Base-by-base conservation (phyloP, 2,888 invertebrate species). In the Andrena camellia region DNA sequence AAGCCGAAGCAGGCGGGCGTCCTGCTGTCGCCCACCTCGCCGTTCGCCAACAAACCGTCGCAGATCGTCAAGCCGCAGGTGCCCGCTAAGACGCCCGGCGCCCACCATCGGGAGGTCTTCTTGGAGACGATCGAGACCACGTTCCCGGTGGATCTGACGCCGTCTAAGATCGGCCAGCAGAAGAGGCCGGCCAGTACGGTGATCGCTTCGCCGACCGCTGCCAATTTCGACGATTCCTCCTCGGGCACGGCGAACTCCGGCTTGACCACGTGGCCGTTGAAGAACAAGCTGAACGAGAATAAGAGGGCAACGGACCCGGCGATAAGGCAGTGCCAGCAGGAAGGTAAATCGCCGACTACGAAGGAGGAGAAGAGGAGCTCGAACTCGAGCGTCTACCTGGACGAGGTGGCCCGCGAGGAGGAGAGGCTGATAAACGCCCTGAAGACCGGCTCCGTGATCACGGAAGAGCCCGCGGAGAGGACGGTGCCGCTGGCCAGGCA, bases 391-490 rank as follows among this genome's bases (percentile, higher is more conserved):
- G 82, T 89, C 42, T 95, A 95, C 81, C 94, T 96, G 75, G 95
- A 96, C 85, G 97, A 97, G 93, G 97, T 97, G 6, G 97, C 97
- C n/a, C 95, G 97, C 35, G 97, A 97, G 92, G 97, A 97, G 92
- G 97, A 97, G 93, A 95, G 97, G 70, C 95, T 97, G 83, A 96
- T 97, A 88, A 96, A 97, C 90, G 97, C 97, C 10, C 94, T 97
- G 81, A 97, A 97, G 90, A 97, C 97, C 33, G 97, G 97, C 17
- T 95, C 95, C 35, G 94, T 96, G 4, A 95, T 96, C 62, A 95
- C 94, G 78, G 96, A 96, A 83, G 95, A 95, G 75, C 92, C 94
- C 0, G 69, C 81, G 17, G 86, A 85, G 48, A 74, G 68, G 23
- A 66, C 85, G 0, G 64, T 70, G 20, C 71, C 71, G n/a, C 68